Evolutionary conservation across 2,113 vertebrate genomes (phyloP), one percentile per base, ranked within the genome.

Genomic region (Fulica atra): DNA sequence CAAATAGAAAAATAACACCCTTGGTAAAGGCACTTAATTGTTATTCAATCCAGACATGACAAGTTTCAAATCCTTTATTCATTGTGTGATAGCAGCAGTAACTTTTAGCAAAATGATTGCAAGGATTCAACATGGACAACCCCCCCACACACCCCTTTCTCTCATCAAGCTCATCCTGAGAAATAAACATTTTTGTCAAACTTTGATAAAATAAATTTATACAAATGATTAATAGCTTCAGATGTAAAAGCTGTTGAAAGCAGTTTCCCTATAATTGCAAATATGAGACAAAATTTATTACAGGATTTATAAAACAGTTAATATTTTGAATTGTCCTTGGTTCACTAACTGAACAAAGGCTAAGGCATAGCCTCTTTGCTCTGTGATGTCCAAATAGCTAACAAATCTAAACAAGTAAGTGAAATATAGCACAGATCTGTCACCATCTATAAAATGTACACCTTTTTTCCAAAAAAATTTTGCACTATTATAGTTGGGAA

Each of bases 371-470:
- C 1, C 24, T n/a, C 11, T 76, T 77, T 80, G 33, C 10, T 63
- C 33, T 78, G 14, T 59, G 26, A 72, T 81, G 12, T 73, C 54
- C 59, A 66, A 91, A 19, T n/a, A 60, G 19, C 16, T 72, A 72
- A 36, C 4, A 51, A 74, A 82, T 72, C 31, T 59, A 81, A 72
- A 57, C 5, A 57, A 64, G 8, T 23, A 40, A 66, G 26, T 50
- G 15, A 68, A 81, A 44, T 16, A 54, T 9, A 51, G 6, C 6
- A 81, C 64, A 87, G 50, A 85, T 80, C 68, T 81, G 8, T 86
- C 80, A 86, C 71, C 24, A 74, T 72, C 69, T 79, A 63, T 44
- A 92, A 96, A 96, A 86, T n/a, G 78, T 11, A 81, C 36, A 68
- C 14, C 9, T 61, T 53, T 91, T 20, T 25, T 33, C 46, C 3